phyloP scores from a whole-genome alignment of 2,113 vertebrate genomes.

The Mesembrinibis cayennensis region DNA sequence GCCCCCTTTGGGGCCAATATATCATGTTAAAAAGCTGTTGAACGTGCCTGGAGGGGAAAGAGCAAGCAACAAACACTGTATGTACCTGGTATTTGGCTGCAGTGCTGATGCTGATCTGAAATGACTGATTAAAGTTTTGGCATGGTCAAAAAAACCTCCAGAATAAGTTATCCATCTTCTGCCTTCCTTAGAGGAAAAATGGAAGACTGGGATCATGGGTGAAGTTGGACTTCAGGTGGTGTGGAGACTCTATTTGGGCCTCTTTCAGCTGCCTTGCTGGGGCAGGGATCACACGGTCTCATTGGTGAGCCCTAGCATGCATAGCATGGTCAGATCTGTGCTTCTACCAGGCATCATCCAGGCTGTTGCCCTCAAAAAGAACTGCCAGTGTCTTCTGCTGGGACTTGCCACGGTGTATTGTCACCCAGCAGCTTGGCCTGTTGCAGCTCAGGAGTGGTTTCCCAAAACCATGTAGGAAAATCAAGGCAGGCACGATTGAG shows the following conservation, averaged over 20 bases:
- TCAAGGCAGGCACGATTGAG: background rate
- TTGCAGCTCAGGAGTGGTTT: background rate
- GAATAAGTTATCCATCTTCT: background rate
- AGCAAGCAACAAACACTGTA: background rate
- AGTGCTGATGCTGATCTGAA: background rate
- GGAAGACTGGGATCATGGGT: background rate
- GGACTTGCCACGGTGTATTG: background rate
- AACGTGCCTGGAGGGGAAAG: background rate
- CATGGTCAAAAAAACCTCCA: background rate
- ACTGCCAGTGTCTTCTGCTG: background rate
- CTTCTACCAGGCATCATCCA: background rate
- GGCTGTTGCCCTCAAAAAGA: background rate
- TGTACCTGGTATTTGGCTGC: background rate
- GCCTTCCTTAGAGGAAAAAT: background rate
- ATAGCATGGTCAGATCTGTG: background rate
- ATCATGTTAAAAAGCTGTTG: background rate
- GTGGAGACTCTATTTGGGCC: background rate
- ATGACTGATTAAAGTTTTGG: background rate
- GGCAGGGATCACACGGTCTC: rapidly evolving
- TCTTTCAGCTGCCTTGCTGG: background rate
- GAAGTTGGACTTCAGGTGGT: background rate
- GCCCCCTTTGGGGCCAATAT: background rate
- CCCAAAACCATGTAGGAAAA: background rate
- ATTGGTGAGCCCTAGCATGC: background rate
- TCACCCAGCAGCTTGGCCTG: background rate